Evolutionary conservation across 2,888 invertebrate genomes (phyloP).

Genomic region (Tubulanus polymorphus): DNA sequence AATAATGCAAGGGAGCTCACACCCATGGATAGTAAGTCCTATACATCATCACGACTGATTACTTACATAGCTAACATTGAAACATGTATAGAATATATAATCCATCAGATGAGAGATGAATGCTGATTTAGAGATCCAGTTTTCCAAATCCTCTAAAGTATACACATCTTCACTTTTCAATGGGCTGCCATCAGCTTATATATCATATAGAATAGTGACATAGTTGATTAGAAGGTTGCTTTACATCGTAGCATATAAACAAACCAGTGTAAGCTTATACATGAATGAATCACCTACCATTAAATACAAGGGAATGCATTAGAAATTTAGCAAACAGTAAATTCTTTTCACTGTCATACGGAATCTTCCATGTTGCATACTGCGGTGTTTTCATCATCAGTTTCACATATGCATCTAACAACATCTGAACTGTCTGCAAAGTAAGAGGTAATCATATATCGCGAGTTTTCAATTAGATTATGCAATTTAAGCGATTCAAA

Average conservation of each 20-base stretch:
- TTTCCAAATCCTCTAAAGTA: constrained; percentile 25
- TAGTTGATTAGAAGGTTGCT: too few species aligned
- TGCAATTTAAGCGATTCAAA: not conserved
- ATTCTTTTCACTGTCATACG: not conserved
- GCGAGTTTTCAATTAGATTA: not conserved
- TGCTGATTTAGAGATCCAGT: constrained; percentile 30
- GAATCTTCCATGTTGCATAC: not conserved
- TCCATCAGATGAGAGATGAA: constrained; percentile 32
- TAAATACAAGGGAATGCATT: too few species aligned
- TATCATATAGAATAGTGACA: too few species aligned
- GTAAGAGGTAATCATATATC: not conserved
- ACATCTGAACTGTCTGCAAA: constrained; percentile 20
- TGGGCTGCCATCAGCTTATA: too few species aligned
- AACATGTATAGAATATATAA: constrained; percentile 30
- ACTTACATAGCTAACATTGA: constrained; percentile 16
- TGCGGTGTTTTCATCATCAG: not conserved
- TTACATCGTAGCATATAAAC: too few species aligned
- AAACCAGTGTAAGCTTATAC: too few species aligned
- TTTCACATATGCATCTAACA: constrained; percentile 19
- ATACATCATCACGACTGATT: not conserved
- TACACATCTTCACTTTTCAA: constrained; percentile 7
- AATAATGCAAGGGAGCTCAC: not conserved
- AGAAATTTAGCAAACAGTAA: not conserved
- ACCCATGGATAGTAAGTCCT: not conserved
- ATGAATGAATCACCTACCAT: too few species aligned